Evolutionary conservation across 2,888 invertebrate species (phyloP).

Genomic region (Fragum fragum): DNA sequence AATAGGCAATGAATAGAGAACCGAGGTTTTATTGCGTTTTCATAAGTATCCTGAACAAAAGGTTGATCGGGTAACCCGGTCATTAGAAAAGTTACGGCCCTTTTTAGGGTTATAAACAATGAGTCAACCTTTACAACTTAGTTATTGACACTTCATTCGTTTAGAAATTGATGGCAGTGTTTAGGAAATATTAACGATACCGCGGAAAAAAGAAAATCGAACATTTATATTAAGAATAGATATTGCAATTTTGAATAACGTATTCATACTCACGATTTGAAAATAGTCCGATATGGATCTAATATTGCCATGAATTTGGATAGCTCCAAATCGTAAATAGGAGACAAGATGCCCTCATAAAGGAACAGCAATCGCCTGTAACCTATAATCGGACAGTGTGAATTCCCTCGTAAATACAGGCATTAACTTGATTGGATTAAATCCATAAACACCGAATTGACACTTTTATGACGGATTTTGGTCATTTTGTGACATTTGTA

Average conservation of each 20-base stretch:
- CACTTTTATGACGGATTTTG: constrained; percentile 25
- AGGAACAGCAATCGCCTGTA: constrained; percentile 6
- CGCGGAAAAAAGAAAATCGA: too few species aligned
- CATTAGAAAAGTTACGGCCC: constrained; percentile 21
- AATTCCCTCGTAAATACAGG: constrained; percentile 16
- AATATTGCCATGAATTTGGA: too few species aligned
- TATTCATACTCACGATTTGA: too few species aligned
- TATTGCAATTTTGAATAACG: too few species aligned
- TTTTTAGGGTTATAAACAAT: constrained; percentile 8
- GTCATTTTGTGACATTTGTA: constrained; percentile 21
- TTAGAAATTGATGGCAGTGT: too few species aligned
- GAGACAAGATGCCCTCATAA: too few species aligned
- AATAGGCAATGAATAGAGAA: constrained; percentile 22
- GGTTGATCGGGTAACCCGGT: constrained; percentile 14
- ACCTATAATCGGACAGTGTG: constrained; percentile 26
- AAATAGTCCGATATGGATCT: too few species aligned
- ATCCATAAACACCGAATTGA: constrained; percentile 28
- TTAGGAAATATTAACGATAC: too few species aligned
- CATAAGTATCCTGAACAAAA: constrained; percentile 21
- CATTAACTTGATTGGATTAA: constrained; percentile 25
- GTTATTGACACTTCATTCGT: not conserved
- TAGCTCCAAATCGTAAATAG: too few species aligned
- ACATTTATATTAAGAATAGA: too few species aligned
- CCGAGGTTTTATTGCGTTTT: constrained; percentile 18
- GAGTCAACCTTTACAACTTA: not conserved